phyloP scores from a whole-genome alignment of 1,140 invertebrate species.

The Adelges cooleyi region DNA sequence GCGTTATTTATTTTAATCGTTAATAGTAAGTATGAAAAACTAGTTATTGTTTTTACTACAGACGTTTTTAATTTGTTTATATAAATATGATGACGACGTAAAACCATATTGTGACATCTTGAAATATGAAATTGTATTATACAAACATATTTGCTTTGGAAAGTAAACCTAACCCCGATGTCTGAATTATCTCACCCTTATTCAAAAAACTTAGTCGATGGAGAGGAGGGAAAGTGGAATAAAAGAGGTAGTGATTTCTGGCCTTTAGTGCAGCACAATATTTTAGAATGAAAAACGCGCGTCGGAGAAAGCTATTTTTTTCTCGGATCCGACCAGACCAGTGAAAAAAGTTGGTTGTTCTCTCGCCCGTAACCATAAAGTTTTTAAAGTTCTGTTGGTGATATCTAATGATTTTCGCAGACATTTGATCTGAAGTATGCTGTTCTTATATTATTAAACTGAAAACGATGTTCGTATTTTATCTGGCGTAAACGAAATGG shows the following conservation, averaged over 20 bases:
- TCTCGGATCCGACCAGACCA: not conserved
- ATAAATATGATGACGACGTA: not conserved
- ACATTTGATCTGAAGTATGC: conserved; percentile 16
- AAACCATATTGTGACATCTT: conserved; percentile 17
- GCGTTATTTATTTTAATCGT: no score
- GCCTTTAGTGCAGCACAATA: conserved; percentile 12
- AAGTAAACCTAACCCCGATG: not conserved
- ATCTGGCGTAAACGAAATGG: not conserved
- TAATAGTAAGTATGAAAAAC: no score
- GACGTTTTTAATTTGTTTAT: no score
- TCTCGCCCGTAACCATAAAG: conserved; percentile 5
- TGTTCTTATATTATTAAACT: conserved; percentile 22
- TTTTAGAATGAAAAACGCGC: conserved; percentile 16
- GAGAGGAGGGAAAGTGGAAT: not conserved
- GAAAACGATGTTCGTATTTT: conserved; percentile 7
- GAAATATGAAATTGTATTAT: not conserved
- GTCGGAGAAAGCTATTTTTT: conserved; percentile 11
- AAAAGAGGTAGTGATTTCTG: conserved; percentile 19
- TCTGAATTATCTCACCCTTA: not conserved
- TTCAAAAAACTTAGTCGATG: not conserved
- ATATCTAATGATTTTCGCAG: conserved; percentile 22
- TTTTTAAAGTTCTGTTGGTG: conserved; percentile 26
- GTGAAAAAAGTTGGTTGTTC: conserved; percentile 20
- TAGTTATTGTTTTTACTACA: no score
- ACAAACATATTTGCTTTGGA: conserved; percentile 20